Conservation (phyloP, 2,113 vertebrate species). For the Stegastes partitus region DNA sequence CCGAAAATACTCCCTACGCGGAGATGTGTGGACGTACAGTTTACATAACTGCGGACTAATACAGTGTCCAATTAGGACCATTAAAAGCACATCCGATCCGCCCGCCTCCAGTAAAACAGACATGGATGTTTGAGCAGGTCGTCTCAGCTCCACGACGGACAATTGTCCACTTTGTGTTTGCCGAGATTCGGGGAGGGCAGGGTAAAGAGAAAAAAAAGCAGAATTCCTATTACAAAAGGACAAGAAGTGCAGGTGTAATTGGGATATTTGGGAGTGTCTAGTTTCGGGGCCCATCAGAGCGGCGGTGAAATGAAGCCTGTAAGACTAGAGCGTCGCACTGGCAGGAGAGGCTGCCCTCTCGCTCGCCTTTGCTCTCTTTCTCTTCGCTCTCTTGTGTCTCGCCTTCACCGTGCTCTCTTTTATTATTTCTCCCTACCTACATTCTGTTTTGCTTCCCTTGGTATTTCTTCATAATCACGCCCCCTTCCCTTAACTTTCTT, state of each 20-base stretch:
- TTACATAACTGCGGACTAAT: conserved; percentile 57
- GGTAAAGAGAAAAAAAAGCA: conserved; percentile 15
- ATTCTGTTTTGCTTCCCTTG: conserved; percentile 17
- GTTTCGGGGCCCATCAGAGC: conserved; percentile 90
- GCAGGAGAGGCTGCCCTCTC: conserved; percentile 68
- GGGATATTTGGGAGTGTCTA: conserved; percentile 91
- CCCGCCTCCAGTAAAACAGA: conserved; percentile 75
- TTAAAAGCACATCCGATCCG: conserved; percentile 76
- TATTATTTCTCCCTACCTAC: neutral
- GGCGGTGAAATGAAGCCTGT: conserved; percentile 89
- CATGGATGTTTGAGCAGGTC: conserved; percentile 81
- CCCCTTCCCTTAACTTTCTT: neutral
- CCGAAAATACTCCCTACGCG: no score
- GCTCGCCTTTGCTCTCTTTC: conserved; percentile 71
- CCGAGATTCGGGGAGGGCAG: conserved; percentile 30
- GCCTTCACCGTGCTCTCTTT: conserved; percentile 4
- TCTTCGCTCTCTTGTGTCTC: neutral
- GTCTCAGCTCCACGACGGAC: conserved; percentile 60
- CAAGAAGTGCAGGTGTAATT: conserved; percentile 95
- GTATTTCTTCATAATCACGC: conserved; percentile 38
- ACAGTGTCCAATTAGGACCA: conserved; percentile 70
- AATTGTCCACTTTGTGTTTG: conserved; percentile 89
- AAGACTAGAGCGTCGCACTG: conserved; percentile 85
- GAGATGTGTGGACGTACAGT: conserved; percentile 19
- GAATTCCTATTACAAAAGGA: conserved; percentile 91